Percentiles rank a stretch among this genome's conserved stretches.
Evolutionary conservation across 30 jellyfish, hydroid and myxozoan species (phyloP).

Genomic region (Aurelia sp.): DNA sequence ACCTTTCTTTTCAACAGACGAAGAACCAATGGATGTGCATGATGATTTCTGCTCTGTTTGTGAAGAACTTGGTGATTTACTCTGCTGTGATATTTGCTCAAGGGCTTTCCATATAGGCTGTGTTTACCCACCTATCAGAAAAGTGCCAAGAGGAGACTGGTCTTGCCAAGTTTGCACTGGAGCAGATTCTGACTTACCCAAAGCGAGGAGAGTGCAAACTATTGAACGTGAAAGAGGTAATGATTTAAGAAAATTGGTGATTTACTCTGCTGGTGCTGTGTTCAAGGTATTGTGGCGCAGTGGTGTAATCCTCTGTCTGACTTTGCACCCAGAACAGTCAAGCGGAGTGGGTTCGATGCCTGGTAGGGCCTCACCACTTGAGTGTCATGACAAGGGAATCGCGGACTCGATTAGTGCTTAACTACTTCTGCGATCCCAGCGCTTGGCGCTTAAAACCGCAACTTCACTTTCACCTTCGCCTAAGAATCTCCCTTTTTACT

Average conservation of each 20-base stretch:
- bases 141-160: constrained; percentile 94
- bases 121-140: constrained; percentile 90
- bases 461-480: too few species aligned
- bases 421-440: too few species aligned
- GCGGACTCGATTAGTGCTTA: too few species aligned
- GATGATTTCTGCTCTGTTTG: constrained; percentile 91
- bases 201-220: constrained; percentile 81
- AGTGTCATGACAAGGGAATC: too few species aligned
- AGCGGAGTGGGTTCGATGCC: too few species aligned
- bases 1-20: constrained; percentile 5
- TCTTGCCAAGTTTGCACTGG: constrained; percentile 94
- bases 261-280: neutral
- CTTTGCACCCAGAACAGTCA: too few species aligned
- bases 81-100: constrained; percentile 92
- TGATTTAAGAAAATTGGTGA: neutral
- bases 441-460: too few species aligned
- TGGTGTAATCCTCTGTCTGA: too few species aligned
- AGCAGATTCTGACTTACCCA: constrained; percentile 87
- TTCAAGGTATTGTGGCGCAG: too few species aligned
- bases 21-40: constrained; percentile 76
- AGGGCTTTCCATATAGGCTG: constrained; percentile 85
- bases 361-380: too few species aligned
- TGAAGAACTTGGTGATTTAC: constrained; percentile 78
- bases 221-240: constrained; percentile 77
- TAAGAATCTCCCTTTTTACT: too few species aligned